Base-by-base conservation (phyloP, 2,113 vertebrate genomes). In the Globicephala melas region DNA sequence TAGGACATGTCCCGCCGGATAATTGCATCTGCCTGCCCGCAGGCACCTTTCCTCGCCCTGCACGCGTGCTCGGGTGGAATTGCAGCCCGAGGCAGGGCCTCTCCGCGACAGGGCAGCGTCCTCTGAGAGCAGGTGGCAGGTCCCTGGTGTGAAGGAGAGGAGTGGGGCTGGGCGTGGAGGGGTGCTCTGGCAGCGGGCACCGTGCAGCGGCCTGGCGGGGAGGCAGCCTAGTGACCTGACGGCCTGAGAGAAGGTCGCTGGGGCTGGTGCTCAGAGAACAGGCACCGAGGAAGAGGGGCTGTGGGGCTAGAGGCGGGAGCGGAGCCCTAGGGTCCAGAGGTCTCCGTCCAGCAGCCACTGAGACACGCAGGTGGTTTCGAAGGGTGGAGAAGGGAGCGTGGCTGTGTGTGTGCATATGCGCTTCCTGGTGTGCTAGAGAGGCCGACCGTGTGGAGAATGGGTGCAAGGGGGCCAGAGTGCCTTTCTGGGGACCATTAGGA, bases 51-150 rank as follows among this genome's bases (percentile, higher is more conserved):
- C 47, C 73, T 89, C 33, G 47, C 67, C 68, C 28, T 12, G 11
- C 21, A 25, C 14, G 18, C 5, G 1, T 20, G 25, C n/a, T 5
- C 7, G 0, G 17, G 36, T 11, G 2, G 28, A 31, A 6, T 28
- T 62, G 28, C 2, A 8, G 74, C 65, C 81, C 0, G 4, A 41
- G 76, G 11, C 2, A 3, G 31, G 58, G 44, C 77, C 67, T 70
- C 74, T 11, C 11, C 2, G 1, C 38, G 55, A 47, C 47, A 44
- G 20, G n/a, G 33, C 11, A 60, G 44, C 38, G 15, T 17, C 70
- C 41, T 79, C 6, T 8, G 81, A 74, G 65, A 73, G 73, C 73
- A 38, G 76, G 77, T 8, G 23, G 23, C 23, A 31, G 33, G 33
- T 26, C 26, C 60, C 70, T 33, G 7, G 53, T 84, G 6, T n/a